A percentile compares a stretch with the other conserved stretches of the same genome.
Evolutionary conservation across 2,113 vertebrate genomes (phyloP).

Genomic region (Tupaia chinensis): DNA sequence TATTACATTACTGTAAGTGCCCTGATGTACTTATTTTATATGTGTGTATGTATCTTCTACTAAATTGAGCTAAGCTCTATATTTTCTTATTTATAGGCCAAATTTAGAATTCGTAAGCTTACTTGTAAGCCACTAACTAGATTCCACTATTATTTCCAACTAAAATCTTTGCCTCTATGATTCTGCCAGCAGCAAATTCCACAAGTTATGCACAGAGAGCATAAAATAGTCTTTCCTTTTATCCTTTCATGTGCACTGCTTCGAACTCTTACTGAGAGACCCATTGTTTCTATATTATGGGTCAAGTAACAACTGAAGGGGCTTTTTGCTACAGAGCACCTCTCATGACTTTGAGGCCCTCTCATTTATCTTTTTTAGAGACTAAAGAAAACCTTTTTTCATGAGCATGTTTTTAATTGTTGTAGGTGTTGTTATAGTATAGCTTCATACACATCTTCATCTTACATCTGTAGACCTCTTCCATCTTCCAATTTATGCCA

Average conservation of each 20-base stretch:
- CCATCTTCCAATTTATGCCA: neutral
- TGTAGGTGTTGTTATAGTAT: neutral
- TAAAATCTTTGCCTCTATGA: slow-evolving; percentile 34
- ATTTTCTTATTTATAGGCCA: slow-evolving; percentile 41
- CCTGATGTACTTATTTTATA: neutral
- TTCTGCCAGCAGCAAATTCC: slow-evolving; percentile 19
- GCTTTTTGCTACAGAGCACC: slow-evolving; percentile 23
- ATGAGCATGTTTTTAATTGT: slow-evolving; percentile 37
- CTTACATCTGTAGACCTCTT: neutral
- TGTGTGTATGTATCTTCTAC: neutral
- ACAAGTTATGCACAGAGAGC: neutral
- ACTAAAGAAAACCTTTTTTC: neutral
- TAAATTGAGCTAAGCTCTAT: slow-evolving; percentile 3
- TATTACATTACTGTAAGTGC: slow-evolving; percentile 13
- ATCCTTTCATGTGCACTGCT: neutral
- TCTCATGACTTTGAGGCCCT: slow-evolving; percentile 46
- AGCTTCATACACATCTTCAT: neutral
- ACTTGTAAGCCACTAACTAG: slow-evolving; percentile 36
- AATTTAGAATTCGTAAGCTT: slow-evolving; percentile 62
- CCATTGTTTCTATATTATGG: neutral
- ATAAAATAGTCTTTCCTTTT: slow-evolving; percentile 24
- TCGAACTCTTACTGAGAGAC: neutral
- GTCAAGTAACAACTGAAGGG: slow-evolving; percentile 34
- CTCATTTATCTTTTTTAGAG: slow-evolving; percentile 40
- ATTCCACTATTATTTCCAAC: slow-evolving; percentile 53